These are phyloP conservation scores for Onychomys torridus DNA, from an alignment of 2,797 vertebrate genomes.

Conservation along the genomic window DNA sequence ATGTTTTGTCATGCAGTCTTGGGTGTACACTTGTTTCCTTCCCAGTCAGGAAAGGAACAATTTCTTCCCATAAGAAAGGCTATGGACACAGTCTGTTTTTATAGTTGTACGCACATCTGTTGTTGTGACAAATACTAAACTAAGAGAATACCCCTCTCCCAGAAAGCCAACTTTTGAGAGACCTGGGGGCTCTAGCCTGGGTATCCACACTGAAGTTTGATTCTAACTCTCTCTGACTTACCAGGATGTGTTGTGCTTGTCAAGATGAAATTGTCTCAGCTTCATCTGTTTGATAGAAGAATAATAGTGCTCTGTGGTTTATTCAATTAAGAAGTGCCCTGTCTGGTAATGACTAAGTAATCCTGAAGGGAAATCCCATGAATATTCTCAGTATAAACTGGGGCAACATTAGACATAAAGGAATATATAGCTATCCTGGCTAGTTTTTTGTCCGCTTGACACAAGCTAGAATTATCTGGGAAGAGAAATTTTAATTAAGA, in stretches of 20 bases:
- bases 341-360: conserved; percentile 32
- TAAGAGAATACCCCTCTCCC: not conserved
- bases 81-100: conserved; percentile 46
- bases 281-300: conserved; percentile 62
- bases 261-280: conserved; percentile 53
- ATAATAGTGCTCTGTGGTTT: conserved; percentile 67
- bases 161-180: conserved; percentile 40
- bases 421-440: not conserved
- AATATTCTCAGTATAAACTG: conserved; percentile 45
- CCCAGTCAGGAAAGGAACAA: no score
- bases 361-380: not conserved
- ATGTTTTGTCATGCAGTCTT: not conserved
- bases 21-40: not conserved
- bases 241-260: not conserved
- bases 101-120: not conserved
- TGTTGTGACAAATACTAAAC: conserved; percentile 36
- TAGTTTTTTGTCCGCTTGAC: not conserved
- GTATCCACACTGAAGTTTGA: conserved; percentile 48
- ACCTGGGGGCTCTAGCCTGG: not conserved
- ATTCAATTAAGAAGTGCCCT: conserved; percentile 44
- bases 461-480: not conserved
- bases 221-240: conserved; percentile 66
- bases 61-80: not conserved
- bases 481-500: not conserved
- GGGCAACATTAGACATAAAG: conserved; percentile 23